Evolutionary conservation across 2,888 invertebrate genomes (phyloP), one percentile per base, ranked within the genome.

Genomic region (Neocrepidodera transversa): DNA sequence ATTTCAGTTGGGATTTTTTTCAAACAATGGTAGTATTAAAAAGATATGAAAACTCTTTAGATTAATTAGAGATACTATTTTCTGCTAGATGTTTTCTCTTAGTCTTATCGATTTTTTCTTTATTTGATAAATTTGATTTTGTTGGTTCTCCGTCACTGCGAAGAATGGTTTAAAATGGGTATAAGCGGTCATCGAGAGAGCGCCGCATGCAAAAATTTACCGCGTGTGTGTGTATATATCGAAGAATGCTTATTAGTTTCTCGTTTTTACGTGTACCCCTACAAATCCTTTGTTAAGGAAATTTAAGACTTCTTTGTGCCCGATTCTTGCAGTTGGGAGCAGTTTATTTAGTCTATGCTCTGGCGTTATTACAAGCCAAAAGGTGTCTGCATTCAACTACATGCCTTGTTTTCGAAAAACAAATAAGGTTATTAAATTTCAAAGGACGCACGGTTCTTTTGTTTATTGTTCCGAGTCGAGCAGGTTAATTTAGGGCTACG

Each of bases 221-320:
- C 11, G 38, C 17, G 8, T 16, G 38, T 38, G 17, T 17, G 38
- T 38, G 10, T 38, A 38, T 8, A 38, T 67, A n/a, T 63, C 63
- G 65, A 64, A 65, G 61, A 68, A 71, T 64, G 67, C 68, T 68
- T 68, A 71, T 69, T 69, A 71, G 68, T 69, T 68, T 64, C 64
- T 65, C 62, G 66, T 67, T 64, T 64, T 64, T 60, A 54, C 65
- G 56, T 65, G 66, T n/a, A n/a, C n/a, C 64, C 63, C 45, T 38
- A 62, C 62, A 65, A 63, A 66, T 67, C 65, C 71, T 69, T 71
- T 69, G 69, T 71, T 67, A 53, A 58, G 58, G 66, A 70, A 70
- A 69, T 71, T 70, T 68, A 70, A 71, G 69, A 70, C 67, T 65
- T 65, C 71, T 68, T 71, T 71, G 68, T 71, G 59, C 60, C 49